Conservation (phyloP, 2,797 vertebrate species). For the Simalia tracyae region DNA sequence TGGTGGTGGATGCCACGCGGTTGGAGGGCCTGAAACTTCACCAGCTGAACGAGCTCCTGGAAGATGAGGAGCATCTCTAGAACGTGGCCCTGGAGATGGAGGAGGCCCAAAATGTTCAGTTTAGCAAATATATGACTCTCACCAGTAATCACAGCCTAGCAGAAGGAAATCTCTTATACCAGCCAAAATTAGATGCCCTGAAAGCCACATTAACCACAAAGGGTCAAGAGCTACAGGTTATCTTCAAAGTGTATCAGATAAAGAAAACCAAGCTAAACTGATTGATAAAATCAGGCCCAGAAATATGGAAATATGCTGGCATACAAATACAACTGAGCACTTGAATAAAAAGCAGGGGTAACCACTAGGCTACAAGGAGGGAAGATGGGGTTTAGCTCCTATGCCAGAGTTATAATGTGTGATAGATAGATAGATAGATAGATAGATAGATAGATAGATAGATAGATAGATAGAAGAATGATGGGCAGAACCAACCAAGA, state of each 20-base stretch:
- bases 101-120: slow-evolving; percentile 91
- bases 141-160: slow-evolving; percentile 90
- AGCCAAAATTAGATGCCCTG: slow-evolving; percentile 85
- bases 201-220: slow-evolving; percentile 85
- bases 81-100: slow-evolving; percentile 87
- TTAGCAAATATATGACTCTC: slow-evolving; percentile 89
- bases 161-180: slow-evolving; percentile 89
- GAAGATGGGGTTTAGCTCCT: no score
- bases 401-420: no score
- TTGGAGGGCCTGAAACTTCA: slow-evolving; percentile 82
- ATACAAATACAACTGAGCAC: no score
- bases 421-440: neutral
- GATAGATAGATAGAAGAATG: no score
- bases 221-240: slow-evolving; percentile 84
- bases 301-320: no score
- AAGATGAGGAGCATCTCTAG: slow-evolving; percentile 87
- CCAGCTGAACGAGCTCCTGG: slow-evolving; percentile 89
- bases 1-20: slow-evolving; percentile 79
- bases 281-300: no score
- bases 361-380: no score
- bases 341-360: no score
- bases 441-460: neutral
- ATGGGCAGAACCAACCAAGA: neutral
- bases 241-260: slow-evolving; percentile 90
- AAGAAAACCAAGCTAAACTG: slow-evolving; percentile 87